These are phyloP conservation scores for Ecdyonurus torrentis DNA, from an alignment of 2,888 invertebrate genomes.

Conservation along the genomic window DNA sequence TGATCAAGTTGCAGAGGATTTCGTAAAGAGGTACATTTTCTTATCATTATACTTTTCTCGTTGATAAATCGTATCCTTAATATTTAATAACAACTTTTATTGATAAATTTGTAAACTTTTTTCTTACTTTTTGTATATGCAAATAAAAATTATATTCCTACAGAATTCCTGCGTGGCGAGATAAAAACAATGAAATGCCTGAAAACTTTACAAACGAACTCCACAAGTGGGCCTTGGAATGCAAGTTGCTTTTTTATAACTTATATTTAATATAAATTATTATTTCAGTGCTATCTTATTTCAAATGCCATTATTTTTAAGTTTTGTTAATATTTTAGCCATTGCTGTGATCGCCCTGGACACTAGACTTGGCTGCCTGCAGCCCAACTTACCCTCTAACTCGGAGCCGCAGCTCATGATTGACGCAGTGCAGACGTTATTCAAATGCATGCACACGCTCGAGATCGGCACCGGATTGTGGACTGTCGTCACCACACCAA, in stretches of 20 bases:
- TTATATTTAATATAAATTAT: too few relatives aligned
- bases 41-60: not conserved
- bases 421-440: constrained; percentile 19
- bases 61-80: too few relatives aligned
- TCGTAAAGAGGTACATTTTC: not conserved
- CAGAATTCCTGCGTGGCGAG: constrained; percentile 7
- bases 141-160: too few relatives aligned
- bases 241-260: too few relatives aligned
- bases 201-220: constrained; percentile 20
- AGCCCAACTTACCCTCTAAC: constrained; percentile 18
- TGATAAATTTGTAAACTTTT: too few relatives aligned
- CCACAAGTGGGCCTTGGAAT: constrained; percentile 27
- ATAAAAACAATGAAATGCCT: constrained; percentile 16
- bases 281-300: too few relatives aligned
- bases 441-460: constrained; percentile 20
- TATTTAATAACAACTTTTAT: too few relatives aligned
- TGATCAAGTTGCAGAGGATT: not conserved
- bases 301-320: too few relatives aligned
- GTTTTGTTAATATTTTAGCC: constrained; percentile 15
- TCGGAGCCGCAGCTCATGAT: constrained; percentile 28
- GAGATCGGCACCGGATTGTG: constrained; percentile 20
- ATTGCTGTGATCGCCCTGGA: constrained; percentile 27
- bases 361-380: constrained; percentile 27
- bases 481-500: not conserved
- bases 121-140: not conserved